A percentile compares a stretch with the other conserved stretches of the same genome.
Conservation (phyloP, 2,113 vertebrate genomes). For the Nibea albiflora region DNA sequence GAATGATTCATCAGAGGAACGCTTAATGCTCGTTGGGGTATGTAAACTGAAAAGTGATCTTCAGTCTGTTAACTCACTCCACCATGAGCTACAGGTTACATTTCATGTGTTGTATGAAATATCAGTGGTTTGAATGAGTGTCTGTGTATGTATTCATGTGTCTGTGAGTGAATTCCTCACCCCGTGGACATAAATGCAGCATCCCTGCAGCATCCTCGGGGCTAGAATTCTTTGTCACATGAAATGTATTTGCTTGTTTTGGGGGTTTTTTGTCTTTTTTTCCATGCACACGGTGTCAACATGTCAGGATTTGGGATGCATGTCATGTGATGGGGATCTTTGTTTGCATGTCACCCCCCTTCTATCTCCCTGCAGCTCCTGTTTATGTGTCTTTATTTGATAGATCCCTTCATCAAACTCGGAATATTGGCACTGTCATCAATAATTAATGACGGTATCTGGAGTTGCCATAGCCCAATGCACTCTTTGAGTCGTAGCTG, state of each 20-base stretch:
- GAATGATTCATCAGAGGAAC: constrained; percentile 51
- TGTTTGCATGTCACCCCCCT: too few species aligned
- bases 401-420: neutral
- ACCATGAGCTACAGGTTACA: neutral
- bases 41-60: constrained; percentile 22
- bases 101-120: neutral
- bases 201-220: constrained; percentile 5
- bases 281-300: neutral
- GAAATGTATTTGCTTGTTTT: constrained; percentile 6
- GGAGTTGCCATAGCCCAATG: neutral
- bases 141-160: neutral
- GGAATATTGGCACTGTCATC: neutral
- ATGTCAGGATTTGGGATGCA: neutral
- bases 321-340: neutral
- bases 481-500: neutral
- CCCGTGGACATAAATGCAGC: constrained; percentile 9
- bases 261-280: constrained; percentile 1
- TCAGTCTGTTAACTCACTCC: constrained; percentile 2
- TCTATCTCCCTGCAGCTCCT: neutral
- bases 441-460: neutral
- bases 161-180: neutral
- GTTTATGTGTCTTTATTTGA: neutral
- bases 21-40: neutral
- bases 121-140: neutral
- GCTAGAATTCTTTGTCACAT: constrained; percentile 10